A percentile compares a stretch with the other conserved stretches of the same genome.
These are phyloP conservation scores for Nowickia ferox DNA, from an alignment of 2,888 invertebrate species.

Conservation along the genomic window DNA sequence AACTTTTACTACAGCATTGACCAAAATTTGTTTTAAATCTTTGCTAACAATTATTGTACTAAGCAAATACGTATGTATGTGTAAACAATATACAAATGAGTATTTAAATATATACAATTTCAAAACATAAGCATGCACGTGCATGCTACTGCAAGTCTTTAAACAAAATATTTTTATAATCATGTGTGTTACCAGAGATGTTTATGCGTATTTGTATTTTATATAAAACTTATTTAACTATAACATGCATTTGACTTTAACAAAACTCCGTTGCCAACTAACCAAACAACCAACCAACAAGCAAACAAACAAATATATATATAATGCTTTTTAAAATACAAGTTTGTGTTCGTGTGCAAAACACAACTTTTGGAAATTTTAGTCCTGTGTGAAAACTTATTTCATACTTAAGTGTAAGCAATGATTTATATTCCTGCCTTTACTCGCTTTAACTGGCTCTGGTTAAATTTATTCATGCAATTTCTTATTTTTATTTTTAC, in stretches of 20 bases:
- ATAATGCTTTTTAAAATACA: background rate
- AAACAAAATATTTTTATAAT: slow-evolving; percentile 11
- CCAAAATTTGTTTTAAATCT: slow-evolving; percentile 71
- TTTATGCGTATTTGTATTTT: background rate
- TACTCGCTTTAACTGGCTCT: slow-evolving; percentile 30
- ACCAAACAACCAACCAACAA: background rate
- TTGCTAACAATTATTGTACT: slow-evolving; percentile 66
- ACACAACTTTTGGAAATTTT: slow-evolving; percentile 43
- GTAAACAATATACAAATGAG: slow-evolving; percentile 10
- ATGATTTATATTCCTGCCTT: slow-evolving; percentile 66
- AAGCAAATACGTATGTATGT: slow-evolving; percentile 19
- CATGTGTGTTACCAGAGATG: background rate
- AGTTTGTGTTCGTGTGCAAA: slow-evolving; percentile 39
- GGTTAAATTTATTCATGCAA: slow-evolving; percentile 20
- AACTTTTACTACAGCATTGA: slow-evolving; percentile 62
- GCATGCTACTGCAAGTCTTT: background rate
- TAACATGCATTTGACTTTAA: slow-evolving; percentile 57
- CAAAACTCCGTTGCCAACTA: slow-evolving; percentile 9
- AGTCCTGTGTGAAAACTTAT: slow-evolving; percentile 57
- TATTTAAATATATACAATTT: slow-evolving; percentile 15
- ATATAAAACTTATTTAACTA: slow-evolving; percentile 54
- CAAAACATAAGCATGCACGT: background rate
- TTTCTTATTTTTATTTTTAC: background rate
- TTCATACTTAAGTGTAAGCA: slow-evolving; percentile 59
- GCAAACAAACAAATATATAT: background rate